Percentiles rank a stretch among this genome's conserved stretches.
Evolutionary conservation across 2,113 vertebrate genomes (phyloP).

Genomic region (Gambusia holbrooki): DNA sequence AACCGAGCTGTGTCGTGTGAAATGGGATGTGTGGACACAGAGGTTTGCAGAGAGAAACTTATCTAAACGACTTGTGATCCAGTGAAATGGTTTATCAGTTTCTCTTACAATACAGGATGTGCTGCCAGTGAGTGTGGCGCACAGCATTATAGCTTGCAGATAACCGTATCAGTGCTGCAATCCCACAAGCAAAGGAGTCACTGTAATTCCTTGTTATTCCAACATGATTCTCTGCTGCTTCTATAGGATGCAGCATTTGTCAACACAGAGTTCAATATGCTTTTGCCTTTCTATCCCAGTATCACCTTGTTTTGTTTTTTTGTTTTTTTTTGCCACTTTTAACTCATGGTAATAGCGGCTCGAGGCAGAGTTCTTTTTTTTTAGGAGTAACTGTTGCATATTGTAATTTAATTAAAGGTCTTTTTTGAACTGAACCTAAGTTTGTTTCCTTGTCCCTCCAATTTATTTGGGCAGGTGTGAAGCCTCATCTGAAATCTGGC

Average conservation of each 20-base stretch:
- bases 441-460: too few species aligned
- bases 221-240: conserved; percentile 37
- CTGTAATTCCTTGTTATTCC: conserved; percentile 44
- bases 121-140: conserved; percentile 12
- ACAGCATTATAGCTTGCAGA: conserved; percentile 20
- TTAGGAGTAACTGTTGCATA: too few species aligned
- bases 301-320: background rate
- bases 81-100: conserved; percentile 49
- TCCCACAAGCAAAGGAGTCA: conserved; percentile 36
- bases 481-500: too few species aligned
- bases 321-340: background rate
- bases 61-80: conserved; percentile 47
- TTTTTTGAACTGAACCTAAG: too few species aligned
- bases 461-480: too few species aligned
- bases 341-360: background rate
- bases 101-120: conserved; percentile 29
- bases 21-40: conserved; percentile 18
- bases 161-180: conserved; percentile 32
- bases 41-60: conserved; percentile 43
- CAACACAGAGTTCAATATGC: background rate
- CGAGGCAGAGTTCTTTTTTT: too few species aligned
- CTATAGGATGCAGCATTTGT: conserved; percentile 2
- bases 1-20: conserved; percentile 4
- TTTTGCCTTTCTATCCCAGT: background rate
- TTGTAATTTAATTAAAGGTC: too few species aligned